Evolutionary conservation across 92 coral and sea anemone genomes (phyloP), one percentile per base, ranked within the genome.

Genomic region (Phenganax subtilis): DNA sequence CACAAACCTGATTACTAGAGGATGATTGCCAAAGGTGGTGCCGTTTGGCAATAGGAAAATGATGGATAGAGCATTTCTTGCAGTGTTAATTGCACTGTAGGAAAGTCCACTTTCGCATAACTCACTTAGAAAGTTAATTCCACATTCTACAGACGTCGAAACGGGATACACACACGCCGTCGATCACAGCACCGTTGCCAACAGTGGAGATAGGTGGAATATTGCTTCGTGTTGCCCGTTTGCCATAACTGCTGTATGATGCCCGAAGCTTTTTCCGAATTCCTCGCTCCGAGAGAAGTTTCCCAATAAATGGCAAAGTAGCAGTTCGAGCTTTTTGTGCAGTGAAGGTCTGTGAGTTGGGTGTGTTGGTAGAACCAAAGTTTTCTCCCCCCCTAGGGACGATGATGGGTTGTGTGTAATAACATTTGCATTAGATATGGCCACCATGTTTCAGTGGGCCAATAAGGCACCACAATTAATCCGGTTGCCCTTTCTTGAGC

Each of bases 201-300:
- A 55, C 84, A n/a, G 55, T 76, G 30, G 51, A 85, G 81, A 81
- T 88, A 25, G 25, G 84, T 51, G 68, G 62, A 17, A 56, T 84
- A 83, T 51, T 76, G 72, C 78, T 87, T 76, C 51, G 15, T 55
- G 27, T 83, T 87, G 57, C 89, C 79, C 12, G 67, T 53, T 31
- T 75, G 59, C 88, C 86, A 88, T 31, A 84, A 81, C 7, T 82
- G 82, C 71, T 57, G 71, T 82, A 88, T 88, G 59, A 85, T 76
- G 51, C 52, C 77, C 30, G 84, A 62, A 82, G 87, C 57, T 80
- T 73, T 15, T 17, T 14, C 4, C 77, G 52, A 73, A 73, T 73
- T 73, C 77, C 77, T 73, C 58, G 77, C 71, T 74, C 76, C 10
- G 88, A 76, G 57, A 51, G 60, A 30, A 51, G 66, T 76, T 77